Evolutionary conservation across 2,113 vertebrate species (phyloP).

Genomic region (Platanista minor): DNA sequence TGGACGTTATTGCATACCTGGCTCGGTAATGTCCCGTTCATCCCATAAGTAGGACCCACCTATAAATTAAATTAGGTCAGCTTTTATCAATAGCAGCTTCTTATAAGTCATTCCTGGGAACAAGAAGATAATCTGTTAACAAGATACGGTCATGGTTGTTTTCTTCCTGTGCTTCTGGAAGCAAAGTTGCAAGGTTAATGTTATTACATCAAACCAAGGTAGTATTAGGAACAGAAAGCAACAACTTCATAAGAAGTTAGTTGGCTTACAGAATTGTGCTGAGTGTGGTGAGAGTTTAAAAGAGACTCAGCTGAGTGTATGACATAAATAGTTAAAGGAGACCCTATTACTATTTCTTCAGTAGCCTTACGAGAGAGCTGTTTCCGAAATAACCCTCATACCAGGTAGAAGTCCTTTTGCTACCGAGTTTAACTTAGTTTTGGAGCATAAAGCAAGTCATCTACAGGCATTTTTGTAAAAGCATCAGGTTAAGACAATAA

Average conservation of each 20-base stretch:
- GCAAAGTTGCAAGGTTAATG: background rate
- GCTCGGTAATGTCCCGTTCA: background rate
- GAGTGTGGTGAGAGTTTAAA: background rate
- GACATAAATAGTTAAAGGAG: background rate
- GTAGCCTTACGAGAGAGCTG: background rate
- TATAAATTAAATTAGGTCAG: background rate
- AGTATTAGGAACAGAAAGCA: background rate
- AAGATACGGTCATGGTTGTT: background rate
- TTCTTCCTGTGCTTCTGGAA: background rate
- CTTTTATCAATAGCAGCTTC: background rate
- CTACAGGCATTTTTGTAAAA: background rate
- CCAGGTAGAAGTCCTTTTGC: background rate
- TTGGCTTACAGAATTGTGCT: background rate
- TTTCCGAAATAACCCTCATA: background rate
- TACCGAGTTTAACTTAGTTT: background rate
- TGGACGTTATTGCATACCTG: background rate
- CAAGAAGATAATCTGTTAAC: background rate
- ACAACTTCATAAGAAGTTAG: background rate
- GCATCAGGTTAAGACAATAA: background rate
- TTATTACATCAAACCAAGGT: background rate
- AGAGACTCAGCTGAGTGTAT: background rate
- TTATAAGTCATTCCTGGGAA: background rate
- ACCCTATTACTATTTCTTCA: background rate
- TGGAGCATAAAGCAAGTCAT: background rate
- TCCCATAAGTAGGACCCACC: background rate